Evolutionary conservation across 2,888 invertebrate genomes (phyloP).

Genomic region (Carpatolechia fugitivella): DNA sequence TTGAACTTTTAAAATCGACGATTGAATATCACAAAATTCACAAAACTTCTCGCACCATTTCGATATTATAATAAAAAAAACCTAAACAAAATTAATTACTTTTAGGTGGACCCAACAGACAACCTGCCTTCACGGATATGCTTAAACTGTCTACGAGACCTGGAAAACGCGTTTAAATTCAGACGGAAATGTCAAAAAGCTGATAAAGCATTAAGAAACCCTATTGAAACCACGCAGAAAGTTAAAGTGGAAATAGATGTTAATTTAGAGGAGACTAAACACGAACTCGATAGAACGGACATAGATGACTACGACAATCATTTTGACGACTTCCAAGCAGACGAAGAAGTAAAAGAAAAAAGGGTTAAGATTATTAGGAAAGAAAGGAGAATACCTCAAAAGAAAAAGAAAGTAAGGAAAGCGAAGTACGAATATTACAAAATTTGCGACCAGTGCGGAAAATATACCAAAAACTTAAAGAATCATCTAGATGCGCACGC

Average conservation of each 20-base stretch:
- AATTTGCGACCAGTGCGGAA: slow-evolving; percentile 72
- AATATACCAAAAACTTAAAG: slow-evolving; percentile 59
- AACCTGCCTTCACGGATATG: slow-evolving; percentile 63
- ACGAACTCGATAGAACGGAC: slow-evolving; percentile 20
- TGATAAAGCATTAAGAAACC: slow-evolving; percentile 50
- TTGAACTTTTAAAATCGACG: too few species aligned
- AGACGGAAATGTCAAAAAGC: slow-evolving; percentile 65
- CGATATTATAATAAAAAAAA: not conserved
- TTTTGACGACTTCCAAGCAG: slow-evolving; percentile 31
- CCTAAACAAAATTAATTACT: slow-evolving; percentile 22
- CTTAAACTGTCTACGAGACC: slow-evolving; percentile 53
- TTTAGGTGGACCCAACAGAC: slow-evolving; percentile 63
- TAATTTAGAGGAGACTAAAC: slow-evolving; percentile 24
- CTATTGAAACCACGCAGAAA: slow-evolving; percentile 20
- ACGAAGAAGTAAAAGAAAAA: slow-evolving; percentile 28
- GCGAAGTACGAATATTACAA: slow-evolving; percentile 65
- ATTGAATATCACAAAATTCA: too few species aligned
- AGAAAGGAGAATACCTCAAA: slow-evolving; percentile 29
- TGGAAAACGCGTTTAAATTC: slow-evolving; percentile 70
- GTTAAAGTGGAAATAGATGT: slow-evolving; percentile 49
- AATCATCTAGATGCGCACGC: slow-evolving; percentile 69
- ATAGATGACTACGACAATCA: slow-evolving; percentile 35
- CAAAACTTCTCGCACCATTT: too few species aligned
- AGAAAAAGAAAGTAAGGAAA: slow-evolving; percentile 46
- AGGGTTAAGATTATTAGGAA: slow-evolving; percentile 23